phyloP scores from a whole-genome alignment of 92 coral and sea anemone species.

The Umimayanthus kanabou region DNA sequence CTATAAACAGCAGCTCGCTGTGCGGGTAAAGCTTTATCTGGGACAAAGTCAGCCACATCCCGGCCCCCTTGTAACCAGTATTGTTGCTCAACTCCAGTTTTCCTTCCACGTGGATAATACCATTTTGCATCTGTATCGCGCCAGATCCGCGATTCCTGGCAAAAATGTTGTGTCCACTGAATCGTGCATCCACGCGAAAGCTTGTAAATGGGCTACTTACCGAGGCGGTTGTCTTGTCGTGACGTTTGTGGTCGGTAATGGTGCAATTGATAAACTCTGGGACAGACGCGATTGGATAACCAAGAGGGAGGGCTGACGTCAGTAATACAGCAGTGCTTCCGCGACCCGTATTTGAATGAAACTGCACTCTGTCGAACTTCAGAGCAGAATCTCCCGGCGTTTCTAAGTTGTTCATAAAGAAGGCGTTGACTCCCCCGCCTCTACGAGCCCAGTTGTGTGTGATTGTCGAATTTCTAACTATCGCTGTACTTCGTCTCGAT shows the following conservation, averaged over 20 bases:
- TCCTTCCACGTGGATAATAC: slow-evolving; percentile 75
- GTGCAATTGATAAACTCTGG: slow-evolving; percentile 79
- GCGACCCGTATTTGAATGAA: slow-evolving; percentile 57
- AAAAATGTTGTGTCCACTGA: slow-evolving; percentile 71
- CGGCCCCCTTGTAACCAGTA: slow-evolving; percentile 77
- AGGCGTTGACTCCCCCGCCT: slow-evolving; percentile 74
- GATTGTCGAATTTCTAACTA: slow-evolving; percentile 55
- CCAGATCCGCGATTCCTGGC: slow-evolving; percentile 71
- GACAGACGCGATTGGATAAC: slow-evolving; percentile 49
- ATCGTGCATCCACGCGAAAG: slow-evolving; percentile 64
- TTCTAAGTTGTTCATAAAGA: slow-evolving; percentile 51
- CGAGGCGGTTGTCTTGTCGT: slow-evolving; percentile 12
- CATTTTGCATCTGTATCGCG: slow-evolving; percentile 64
- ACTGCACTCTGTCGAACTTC: slow-evolving; percentile 48
- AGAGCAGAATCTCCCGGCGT: slow-evolving; percentile 46
- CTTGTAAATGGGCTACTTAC: slow-evolving; percentile 67
- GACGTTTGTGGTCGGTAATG: slow-evolving; percentile 55
- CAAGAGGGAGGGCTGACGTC: slow-evolving; percentile 74
- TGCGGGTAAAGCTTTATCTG: slow-evolving; percentile 80
- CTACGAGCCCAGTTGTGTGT: slow-evolving; percentile 71
- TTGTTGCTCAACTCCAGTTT: slow-evolving; percentile 63
- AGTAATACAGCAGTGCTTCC: slow-evolving; percentile 76
- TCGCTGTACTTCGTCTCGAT: slow-evolving; percentile 40
- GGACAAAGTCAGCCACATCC: slow-evolving; percentile 64
- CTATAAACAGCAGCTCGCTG: slow-evolving; percentile 67